Conservation (phyloP, 92 coral and sea anemone species). For the Porites lobata region DNA sequence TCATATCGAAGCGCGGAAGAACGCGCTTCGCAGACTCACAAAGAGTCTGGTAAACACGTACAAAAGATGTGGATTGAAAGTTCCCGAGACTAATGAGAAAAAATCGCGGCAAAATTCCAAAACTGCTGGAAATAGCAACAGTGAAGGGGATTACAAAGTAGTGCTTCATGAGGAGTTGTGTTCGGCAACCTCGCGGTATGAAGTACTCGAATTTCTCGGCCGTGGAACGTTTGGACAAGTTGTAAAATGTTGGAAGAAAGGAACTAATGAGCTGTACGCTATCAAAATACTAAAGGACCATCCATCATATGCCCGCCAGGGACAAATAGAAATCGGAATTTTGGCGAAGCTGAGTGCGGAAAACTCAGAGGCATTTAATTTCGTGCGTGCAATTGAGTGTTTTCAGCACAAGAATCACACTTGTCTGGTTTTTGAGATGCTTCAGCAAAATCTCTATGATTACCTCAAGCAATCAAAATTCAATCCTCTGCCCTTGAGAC, state of each 20-base stretch:
- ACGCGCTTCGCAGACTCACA: conserved; percentile 80
- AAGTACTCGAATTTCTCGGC: conserved; percentile 95
- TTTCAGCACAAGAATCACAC: conserved; percentile 98
- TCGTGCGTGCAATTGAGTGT: conserved; percentile 98
- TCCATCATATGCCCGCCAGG: conserved; percentile 98
- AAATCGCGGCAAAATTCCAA: conserved; percentile 78
- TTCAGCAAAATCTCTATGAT: conserved; percentile 96
- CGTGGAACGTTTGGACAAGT: conserved; percentile 99
- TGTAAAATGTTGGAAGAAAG: conserved; percentile 98
- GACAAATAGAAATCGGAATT: conserved; percentile 97
- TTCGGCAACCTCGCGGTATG: conserved; percentile 96
- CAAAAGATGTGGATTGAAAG: conserved; percentile 85
- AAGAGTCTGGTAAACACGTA: conserved; percentile 83
- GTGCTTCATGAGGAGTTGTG: conserved; percentile 92
- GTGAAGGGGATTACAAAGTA: conserved; percentile 97
- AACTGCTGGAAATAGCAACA: conserved; percentile 83
- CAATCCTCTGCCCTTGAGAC: conserved; percentile 90
- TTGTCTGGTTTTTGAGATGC: conserved; percentile 97
- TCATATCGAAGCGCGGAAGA: conserved; percentile 74
- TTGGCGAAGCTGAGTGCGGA: conserved; percentile 96
- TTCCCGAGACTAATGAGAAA: conserved; percentile 76
- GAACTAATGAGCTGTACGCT: conserved; percentile 95
- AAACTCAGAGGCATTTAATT: conserved; percentile 97
- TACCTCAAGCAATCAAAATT: conserved; percentile 97
- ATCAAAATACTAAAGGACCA: conserved; percentile 97